Percentiles rank a stretch among this genome's conserved stretches.
These are phyloP conservation scores for Bombus consobrinus DNA, from an alignment of 1,140 invertebrate species.

Conservation along the genomic window DNA sequence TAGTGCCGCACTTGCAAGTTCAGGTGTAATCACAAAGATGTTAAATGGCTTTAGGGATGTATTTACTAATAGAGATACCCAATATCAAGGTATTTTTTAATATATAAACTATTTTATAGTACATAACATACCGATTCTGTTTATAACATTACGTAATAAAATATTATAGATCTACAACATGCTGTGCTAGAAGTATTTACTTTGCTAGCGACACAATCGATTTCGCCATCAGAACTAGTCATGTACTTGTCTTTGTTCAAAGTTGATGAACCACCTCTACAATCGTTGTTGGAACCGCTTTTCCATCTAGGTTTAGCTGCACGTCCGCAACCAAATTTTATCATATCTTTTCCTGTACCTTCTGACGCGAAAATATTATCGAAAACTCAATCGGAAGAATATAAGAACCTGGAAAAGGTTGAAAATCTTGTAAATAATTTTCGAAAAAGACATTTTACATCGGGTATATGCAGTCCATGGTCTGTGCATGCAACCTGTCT, in stretches of 20 bases:
- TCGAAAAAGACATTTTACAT: constrained; percentile 72
- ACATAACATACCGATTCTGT: background rate
- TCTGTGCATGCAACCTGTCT: constrained; percentile 81
- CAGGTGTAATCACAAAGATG: constrained; percentile 77
- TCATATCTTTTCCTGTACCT: constrained; percentile 83
- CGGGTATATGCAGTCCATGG: constrained; percentile 82
- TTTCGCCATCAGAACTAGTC: constrained; percentile 83
- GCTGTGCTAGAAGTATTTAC: constrained; percentile 85
- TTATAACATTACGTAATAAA: constrained; percentile 5
- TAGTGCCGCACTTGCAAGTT: constrained; percentile 78
- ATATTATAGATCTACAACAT: constrained; percentile 83
- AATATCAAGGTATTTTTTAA: constrained; percentile 69
- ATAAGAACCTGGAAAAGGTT: constrained; percentile 74
- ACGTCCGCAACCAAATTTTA: constrained; percentile 84
- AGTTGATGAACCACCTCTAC: constrained; percentile 81
- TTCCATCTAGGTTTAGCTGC: constrained; percentile 80
- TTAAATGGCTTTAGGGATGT: constrained; percentile 78
- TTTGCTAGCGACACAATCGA: constrained; percentile 83
- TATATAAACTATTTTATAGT: background rate
- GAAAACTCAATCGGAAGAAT: constrained; percentile 56
- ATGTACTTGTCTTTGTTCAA: constrained; percentile 85
- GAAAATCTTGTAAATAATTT: constrained; percentile 77
- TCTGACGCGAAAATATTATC: constrained; percentile 17
- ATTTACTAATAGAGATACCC: constrained; percentile 70
- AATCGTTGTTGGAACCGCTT: constrained; percentile 83